Base-by-base conservation (phyloP, 2,888 invertebrate species). In the Tipula confusa region DNA sequence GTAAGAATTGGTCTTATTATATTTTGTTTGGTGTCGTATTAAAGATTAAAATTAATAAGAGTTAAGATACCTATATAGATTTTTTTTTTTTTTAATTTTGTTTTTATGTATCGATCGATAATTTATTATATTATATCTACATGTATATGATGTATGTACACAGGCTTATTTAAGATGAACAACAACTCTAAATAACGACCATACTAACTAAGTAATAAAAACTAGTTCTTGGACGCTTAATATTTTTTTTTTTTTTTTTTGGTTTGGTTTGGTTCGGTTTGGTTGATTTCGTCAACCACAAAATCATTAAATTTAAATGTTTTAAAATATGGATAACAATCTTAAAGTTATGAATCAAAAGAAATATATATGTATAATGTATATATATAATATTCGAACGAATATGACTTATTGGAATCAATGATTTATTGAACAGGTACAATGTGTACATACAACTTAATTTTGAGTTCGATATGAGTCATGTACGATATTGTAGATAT, bases 351-450 rank as follows among this genome's bases (percentile, higher is more conserved):
- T 43, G 43, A 43, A 43, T 43, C 43, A 43, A 43, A 43, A 43
- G 7, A 43, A 15, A 15, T 15, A 43, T 15, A 33, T 33, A 33
- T 11, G 11, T 33, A 43, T 43, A n/a, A n/a, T n/a, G n/a, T n/a
- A n/a, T n/a, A n/a, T n/a, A n/a, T n/a, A n/a, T n/a, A n/a, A 64
- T 24, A 6, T 15, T 43, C 43, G 43, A 43, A 64, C 1, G 64
- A 18, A 64, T 64, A 64, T 64, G 64, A 64, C 18, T 64, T 64
- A 64, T 64, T 64, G 64, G 64, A 64, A 24, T 64, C 24, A 64
- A 64, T 64, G 64, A 64, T 64, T 64, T 64, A 64, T 64, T 64
- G 64, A 64, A 64, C 64, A 64, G 64, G 64, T 64, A 64, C 64
- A 64, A 64, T 64, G 24, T 64, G 64, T 64, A 64, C 24, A 24